Base-by-base conservation (phyloP, 1,140 invertebrate genomes). In the Camponotus vicinus region DNA sequence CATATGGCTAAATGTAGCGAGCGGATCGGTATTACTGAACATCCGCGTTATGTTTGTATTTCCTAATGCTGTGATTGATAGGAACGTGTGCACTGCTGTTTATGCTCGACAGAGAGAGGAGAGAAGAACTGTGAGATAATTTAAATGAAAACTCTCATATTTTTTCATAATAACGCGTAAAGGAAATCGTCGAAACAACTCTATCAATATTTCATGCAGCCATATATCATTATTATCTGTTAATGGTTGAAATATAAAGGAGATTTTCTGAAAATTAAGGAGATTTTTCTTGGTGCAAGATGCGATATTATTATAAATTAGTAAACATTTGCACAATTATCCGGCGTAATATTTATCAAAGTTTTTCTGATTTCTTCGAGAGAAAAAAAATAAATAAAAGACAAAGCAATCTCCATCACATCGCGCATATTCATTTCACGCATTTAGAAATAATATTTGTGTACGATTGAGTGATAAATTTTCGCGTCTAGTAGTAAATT, bases 1-100 rank as follows among this genome's bases (percentile, higher is more conserved):
- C 79, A 73, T 83, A 83, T 73, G 67, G 79, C 79, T 83, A 83
- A 73, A 83, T 83, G 79, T 83, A 83, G 79, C 69, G 69, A 75
- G 57, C 32, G 32, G 55, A 83, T 83, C 69, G 18, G 79, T 75
- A 83, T 83, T 83, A 83, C 69, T 63, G 69, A 61, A 40, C 69
- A 83, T 49, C 79, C 70, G 32, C 79, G 32, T 83, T 83, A 73
- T 73, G 79, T 83, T 83, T 83, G 69, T 61, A 75, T 83, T 83
- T 83, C 55, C 55, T 75, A 82, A 83, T 83, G 27, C 69, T 49
- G 79, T 83, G 79, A 83, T 83, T 83, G 69, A 83, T 83, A 83
- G 79, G 55, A 49, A 83, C 69, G 69, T 32, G 57, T 32, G 79
- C 27, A 59, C 37, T 73, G 18, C 37, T 40, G 40, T 83, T 75